Evolutionary conservation across 2,888 invertebrate genomes (phyloP).

Genomic region (Blastobasis lacticolella): DNA sequence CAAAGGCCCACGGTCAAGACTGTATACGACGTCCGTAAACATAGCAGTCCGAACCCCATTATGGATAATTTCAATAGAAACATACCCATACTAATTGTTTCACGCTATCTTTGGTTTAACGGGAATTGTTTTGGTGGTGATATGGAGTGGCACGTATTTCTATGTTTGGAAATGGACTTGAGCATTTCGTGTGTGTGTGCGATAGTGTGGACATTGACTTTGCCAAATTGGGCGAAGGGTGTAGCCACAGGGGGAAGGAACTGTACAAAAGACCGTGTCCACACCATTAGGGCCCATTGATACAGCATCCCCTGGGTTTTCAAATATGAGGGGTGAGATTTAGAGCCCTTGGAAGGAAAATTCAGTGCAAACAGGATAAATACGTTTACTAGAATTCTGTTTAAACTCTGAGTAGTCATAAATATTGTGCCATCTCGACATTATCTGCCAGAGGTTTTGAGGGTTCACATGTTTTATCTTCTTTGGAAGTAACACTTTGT

Average conservation of each 20-base stretch:
- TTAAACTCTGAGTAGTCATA: no score
- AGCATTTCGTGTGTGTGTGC: constrained; percentile 30
- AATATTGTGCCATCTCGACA: no score
- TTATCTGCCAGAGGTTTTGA: no score
- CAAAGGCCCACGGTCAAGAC: neutral
- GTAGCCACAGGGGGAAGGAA: constrained; percentile 15
- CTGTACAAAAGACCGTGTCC: constrained; percentile 41
- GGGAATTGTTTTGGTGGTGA: neutral
- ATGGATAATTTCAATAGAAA: constrained; percentile 10
- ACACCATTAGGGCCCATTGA: constrained; percentile 58
- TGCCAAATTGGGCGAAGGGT: constrained; percentile 35
- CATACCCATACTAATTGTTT: constrained; percentile 12
- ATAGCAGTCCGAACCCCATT: neutral
- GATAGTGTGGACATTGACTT: constrained; percentile 15
- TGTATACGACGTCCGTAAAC: neutral
- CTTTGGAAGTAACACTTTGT: no score
- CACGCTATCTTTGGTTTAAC: neutral
- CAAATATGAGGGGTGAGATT: constrained; percentile 36
- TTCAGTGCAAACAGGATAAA: no score
- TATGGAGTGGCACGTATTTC: neutral
- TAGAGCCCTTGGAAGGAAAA: constrained; percentile 1
- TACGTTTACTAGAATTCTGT: no score
- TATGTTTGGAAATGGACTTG: neutral
- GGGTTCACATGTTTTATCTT: no score
- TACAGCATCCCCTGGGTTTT: constrained; percentile 41